Evolutionary conservation across 2,888 invertebrate genomes (phyloP).

Genomic region (Arctia plantaginis): DNA sequence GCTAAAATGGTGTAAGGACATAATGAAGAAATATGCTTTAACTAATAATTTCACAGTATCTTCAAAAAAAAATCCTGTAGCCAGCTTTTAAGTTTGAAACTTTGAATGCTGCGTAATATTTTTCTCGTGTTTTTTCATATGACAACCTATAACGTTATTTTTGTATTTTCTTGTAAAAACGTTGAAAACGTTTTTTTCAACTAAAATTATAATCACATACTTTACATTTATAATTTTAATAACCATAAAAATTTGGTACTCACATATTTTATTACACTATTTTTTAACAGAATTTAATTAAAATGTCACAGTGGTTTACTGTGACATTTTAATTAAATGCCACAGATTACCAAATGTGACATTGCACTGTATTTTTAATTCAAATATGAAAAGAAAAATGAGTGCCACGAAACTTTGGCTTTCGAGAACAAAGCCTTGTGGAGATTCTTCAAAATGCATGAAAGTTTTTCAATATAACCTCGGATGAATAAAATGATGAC

Average conservation of each 20-base stretch:
- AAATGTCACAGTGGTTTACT: too few species aligned
- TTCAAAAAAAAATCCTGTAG: too few species aligned
- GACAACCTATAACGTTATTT: too few species aligned
- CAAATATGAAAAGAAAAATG: constrained; percentile 20
- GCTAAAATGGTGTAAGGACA: constrained; percentile 18
- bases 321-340: constrained; percentile 19
- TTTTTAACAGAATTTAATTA: too few species aligned
- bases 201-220: neutral
- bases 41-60: too few species aligned
- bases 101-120: too few species aligned
- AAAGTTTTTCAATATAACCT: constrained; percentile 7
- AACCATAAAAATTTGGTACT: neutral
- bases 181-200: too few species aligned
- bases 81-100: too few species aligned
- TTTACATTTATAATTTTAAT: neutral
- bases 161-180: too few species aligned
- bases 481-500: neutral
- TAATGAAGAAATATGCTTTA: neutral
- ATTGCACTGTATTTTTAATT: constrained; percentile 18
- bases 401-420: constrained; percentile 12
- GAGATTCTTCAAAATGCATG: constrained; percentile 16
- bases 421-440: constrained; percentile 7
- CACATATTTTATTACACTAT: neutral
- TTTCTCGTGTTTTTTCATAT: too few species aligned
- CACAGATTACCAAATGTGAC: constrained; percentile 8